A percentile compares a stretch with the other conserved stretches of the same genome.
Evolutionary conservation across 2,797 vertebrate species (phyloP).

Genomic region (Acanthiza pusilla): DNA sequence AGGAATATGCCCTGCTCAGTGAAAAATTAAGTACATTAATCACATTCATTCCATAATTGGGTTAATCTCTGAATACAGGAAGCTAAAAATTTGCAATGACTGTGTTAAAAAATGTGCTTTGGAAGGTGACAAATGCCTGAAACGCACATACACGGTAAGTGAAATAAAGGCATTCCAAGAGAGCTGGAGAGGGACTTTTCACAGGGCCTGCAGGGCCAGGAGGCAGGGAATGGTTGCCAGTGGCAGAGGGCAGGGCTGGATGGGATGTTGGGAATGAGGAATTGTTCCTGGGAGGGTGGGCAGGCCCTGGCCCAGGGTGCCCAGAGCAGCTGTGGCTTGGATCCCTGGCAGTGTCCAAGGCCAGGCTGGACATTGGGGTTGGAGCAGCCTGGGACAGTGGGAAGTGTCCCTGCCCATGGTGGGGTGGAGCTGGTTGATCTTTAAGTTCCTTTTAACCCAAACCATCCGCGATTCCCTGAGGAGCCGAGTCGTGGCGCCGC

Average conservation of each 20-base stretch:
- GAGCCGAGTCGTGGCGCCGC: fast-evolving
- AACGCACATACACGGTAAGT: too few species aligned
- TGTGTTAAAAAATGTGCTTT: too few species aligned
- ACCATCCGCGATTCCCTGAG: neutral
- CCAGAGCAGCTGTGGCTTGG: neutral
- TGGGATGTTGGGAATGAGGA: neutral
- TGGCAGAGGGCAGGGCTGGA: neutral
- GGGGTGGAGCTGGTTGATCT: neutral
- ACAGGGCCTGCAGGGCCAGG: neutral
- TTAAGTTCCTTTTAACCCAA: neutral
- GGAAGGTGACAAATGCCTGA: too few species aligned
- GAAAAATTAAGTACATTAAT: too few species aligned
- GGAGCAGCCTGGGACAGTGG: fast-evolving
- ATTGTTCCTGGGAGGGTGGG: neutral
- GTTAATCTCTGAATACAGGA: too few species aligned
- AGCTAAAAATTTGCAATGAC: too few species aligned
- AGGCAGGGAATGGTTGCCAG: neutral
- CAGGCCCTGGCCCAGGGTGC: neutral
- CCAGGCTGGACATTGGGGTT: fast-evolving
- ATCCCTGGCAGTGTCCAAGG: neutral
- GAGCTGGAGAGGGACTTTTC: neutral
- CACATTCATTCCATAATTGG: too few species aligned
- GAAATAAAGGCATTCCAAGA: too few species aligned
- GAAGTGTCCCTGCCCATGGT: neutral
- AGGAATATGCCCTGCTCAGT: too few species aligned